Conservation (phyloP, 2,797 vertebrate species). For the Monodelphis domestica region DNA sequence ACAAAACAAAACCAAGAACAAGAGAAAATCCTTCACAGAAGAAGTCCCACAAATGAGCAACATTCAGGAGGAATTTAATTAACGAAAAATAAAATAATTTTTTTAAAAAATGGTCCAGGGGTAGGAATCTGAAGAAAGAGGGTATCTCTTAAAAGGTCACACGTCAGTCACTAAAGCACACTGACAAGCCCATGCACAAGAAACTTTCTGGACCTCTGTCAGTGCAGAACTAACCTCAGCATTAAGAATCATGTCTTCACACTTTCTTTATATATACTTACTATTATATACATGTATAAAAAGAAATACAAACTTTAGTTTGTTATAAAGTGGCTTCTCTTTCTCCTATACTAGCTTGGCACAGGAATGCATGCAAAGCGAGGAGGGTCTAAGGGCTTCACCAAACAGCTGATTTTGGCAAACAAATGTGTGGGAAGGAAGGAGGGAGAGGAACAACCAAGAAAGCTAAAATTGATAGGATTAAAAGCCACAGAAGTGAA, state of each 20-base stretch:
- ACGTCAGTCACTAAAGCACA: constrained; percentile 74
- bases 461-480: constrained; percentile 85
- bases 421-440: too few relatives aligned
- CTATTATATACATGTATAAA: constrained; percentile 67
- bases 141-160: constrained; percentile 65
- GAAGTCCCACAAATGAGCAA: constrained; percentile 82
- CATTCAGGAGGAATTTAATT: constrained; percentile 88
- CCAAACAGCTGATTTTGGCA: constrained; percentile 87
- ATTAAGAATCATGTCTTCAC: constrained; percentile 61
- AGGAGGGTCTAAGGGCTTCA: constrained; percentile 83
- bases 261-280: constrained; percentile 68
- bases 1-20: constrained; percentile 57
- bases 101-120: constrained; percentile 79
- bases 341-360: constrained; percentile 89
- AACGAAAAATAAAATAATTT: constrained; percentile 75
- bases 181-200: constrained; percentile 73
- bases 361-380: constrained; percentile 97
- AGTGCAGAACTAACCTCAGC: constrained; percentile 72
- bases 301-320: constrained; percentile 71
- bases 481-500: constrained; percentile 86
- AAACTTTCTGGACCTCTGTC: constrained; percentile 77
- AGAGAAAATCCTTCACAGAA: constrained; percentile 57
- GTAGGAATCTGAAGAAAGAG: constrained; percentile 66
- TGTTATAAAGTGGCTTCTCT: constrained; percentile 75
- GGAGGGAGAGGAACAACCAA: constrained; percentile 70